Evolutionary conservation across 2,113 vertebrate genomes (phyloP).

Genomic region (Capreolus pygargus): DNA sequence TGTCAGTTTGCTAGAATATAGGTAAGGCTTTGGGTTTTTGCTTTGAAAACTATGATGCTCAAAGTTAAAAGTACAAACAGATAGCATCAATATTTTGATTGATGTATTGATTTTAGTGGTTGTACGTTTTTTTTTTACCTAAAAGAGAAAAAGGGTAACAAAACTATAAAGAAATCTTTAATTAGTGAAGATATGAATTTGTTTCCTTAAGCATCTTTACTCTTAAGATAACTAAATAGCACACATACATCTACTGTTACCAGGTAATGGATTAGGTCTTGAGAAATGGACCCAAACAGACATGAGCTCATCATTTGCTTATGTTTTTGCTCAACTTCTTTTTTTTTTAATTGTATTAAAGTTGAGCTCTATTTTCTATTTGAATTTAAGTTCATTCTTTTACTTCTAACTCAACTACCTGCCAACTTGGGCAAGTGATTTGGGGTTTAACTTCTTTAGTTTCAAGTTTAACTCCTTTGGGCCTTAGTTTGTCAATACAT

Average conservation of each 20-base stretch:
- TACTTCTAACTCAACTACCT: not conserved
- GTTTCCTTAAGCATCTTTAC: not conserved
- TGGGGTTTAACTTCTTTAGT: not conserved
- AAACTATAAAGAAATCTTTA: conserved; percentile 24
- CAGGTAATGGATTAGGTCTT: not conserved
- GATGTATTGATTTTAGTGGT: not conserved
- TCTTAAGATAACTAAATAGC: not conserved
- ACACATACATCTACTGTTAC: not conserved
- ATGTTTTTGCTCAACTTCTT: conserved; percentile 20
- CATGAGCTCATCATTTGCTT: not conserved
- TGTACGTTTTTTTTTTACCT: not conserved
- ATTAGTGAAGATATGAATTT: not conserved
- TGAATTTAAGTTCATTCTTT: not conserved
- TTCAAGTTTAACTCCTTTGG: not conserved
- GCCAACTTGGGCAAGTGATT: not conserved
- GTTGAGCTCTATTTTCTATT: conserved; percentile 1
- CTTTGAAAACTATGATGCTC: conserved; percentile 9
- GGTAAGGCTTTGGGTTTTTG: conserved; percentile 1
- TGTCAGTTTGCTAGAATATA: conserved; percentile 41
- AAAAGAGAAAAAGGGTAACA: not conserved
- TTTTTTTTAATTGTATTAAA: not conserved
- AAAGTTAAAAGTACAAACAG: conserved; percentile 38
- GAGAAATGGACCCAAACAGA: not conserved
- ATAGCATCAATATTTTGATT: conserved; percentile 24
- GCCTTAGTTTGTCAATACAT: not conserved